phyloP scores from a whole-genome alignment of 1,140 invertebrate genomes.

The Thalassaphorura encarpata region DNA sequence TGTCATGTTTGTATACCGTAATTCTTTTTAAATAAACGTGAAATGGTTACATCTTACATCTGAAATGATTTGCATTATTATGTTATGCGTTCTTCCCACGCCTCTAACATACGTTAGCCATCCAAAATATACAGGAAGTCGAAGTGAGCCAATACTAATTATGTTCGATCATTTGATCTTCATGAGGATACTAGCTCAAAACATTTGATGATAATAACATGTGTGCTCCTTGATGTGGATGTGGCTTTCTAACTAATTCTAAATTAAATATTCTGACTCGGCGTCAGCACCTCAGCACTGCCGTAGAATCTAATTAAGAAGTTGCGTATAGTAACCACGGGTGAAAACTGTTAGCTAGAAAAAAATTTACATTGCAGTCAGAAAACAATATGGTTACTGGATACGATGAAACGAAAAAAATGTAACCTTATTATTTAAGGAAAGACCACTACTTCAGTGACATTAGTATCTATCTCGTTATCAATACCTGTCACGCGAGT shows the following conservation, averaged over 20 bases:
- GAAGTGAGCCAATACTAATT: conserved; percentile 82
- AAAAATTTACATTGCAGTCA: not conserved
- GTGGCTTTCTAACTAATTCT: not conserved
- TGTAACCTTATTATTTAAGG: not conserved
- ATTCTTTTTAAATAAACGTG: too few relatives aligned
- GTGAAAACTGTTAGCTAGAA: not conserved
- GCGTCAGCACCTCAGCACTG: not conserved
- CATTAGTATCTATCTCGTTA: not conserved
- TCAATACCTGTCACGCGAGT: not conserved
- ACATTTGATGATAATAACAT: conserved; percentile 87
- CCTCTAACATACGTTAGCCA: too few relatives aligned
- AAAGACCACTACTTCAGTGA: not conserved
- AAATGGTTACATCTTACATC: too few relatives aligned
- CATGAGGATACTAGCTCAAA: conserved; percentile 80
- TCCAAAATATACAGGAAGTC: conserved; percentile 96
- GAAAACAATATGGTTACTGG: too few relatives aligned
- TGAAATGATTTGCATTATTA: too few relatives aligned
- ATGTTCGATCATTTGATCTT: conserved; percentile 89
- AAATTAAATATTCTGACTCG: not conserved
- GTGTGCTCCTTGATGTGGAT: conserved; percentile 61
- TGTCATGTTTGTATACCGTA: too few relatives aligned
- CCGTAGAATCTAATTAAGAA: not conserved
- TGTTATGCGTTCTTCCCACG: too few relatives aligned
- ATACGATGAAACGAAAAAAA: too few relatives aligned
- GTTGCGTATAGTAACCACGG: not conserved